Evolutionary conservation across 2,888 invertebrate species (phyloP).

Genomic region (Lamellibrachia columna): DNA sequence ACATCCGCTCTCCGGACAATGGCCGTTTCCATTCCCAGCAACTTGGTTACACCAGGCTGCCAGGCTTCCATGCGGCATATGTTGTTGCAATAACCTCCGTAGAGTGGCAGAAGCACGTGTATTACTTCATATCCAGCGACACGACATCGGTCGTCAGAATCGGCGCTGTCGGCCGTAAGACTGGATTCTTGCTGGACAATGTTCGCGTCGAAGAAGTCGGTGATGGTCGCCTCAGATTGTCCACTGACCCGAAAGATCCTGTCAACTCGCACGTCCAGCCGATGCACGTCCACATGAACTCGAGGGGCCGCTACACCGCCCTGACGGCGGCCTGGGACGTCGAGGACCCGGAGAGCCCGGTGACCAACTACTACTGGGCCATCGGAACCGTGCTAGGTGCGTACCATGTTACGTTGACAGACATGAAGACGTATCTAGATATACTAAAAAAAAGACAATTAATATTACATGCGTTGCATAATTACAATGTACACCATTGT

Average conservation of each 20-base stretch:
- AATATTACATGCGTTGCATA: too few species aligned
- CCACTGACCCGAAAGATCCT: not conserved
- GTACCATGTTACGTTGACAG: not conserved
- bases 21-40: not conserved
- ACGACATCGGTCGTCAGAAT: not conserved
- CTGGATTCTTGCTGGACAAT: not conserved
- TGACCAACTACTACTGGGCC: slow-evolving; percentile 44
- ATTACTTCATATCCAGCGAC: not conserved
- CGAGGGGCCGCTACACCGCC: not conserved
- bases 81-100: not conserved
- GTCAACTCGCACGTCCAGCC: not conserved
- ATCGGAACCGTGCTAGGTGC: slow-evolving; percentile 35
- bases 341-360: slow-evolving; percentile 40
- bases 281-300: not conserved
- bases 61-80: not conserved
- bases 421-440: too few species aligned
- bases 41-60: not conserved
- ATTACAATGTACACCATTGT: too few species aligned
- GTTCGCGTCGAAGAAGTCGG: not conserved
- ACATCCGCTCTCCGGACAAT: not conserved
- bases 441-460: too few species aligned
- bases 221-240: not conserved
- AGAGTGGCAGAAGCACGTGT: not conserved
- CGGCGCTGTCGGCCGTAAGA: not conserved
- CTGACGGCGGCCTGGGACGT: slow-evolving; percentile 40